Conservation (phyloP, 1,140 invertebrate genomes). For the Helicoverpa zea region DNA sequence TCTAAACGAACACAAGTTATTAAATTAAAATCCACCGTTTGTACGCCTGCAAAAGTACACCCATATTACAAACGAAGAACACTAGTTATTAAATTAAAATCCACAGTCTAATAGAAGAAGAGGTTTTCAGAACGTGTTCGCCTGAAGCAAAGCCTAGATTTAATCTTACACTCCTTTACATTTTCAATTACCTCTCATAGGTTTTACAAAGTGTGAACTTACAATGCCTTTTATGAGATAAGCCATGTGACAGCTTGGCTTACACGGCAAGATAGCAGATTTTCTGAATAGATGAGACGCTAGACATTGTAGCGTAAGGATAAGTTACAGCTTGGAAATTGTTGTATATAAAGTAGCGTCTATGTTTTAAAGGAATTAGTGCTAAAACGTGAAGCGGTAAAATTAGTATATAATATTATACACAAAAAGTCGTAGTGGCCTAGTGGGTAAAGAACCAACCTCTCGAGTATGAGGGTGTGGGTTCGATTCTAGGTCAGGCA, state of each 20-base stretch:
- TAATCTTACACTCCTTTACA: not conserved
- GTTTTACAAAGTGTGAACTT: not conserved
- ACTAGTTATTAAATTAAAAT: not conserved
- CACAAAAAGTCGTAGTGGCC: too few species aligned
- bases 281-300: not conserved
- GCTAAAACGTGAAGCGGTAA: not conserved
- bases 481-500: too few species aligned
- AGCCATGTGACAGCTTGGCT: conserved; percentile 7
- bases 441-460: too few species aligned
- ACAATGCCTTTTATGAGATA: conserved; percentile 9
- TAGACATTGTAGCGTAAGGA: not conserved
- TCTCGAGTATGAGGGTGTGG: too few species aligned
- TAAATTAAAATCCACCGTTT: not conserved
- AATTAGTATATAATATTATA: not conserved
- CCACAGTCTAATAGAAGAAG: not conserved
- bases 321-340: not conserved
- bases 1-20: too few species aligned
- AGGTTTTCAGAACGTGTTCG: not conserved
- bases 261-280: conserved; percentile 4
- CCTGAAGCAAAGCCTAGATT: not conserved
- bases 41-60: too few species aligned
- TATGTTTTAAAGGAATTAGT: not conserved
- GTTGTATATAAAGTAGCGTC: not conserved
- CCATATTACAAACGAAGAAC: too few species aligned
- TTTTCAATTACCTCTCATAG: conserved; percentile 12